Evolutionary conservation across 2,113 vertebrate species (phyloP).

Genomic region (Synodontis membranacea): DNA sequence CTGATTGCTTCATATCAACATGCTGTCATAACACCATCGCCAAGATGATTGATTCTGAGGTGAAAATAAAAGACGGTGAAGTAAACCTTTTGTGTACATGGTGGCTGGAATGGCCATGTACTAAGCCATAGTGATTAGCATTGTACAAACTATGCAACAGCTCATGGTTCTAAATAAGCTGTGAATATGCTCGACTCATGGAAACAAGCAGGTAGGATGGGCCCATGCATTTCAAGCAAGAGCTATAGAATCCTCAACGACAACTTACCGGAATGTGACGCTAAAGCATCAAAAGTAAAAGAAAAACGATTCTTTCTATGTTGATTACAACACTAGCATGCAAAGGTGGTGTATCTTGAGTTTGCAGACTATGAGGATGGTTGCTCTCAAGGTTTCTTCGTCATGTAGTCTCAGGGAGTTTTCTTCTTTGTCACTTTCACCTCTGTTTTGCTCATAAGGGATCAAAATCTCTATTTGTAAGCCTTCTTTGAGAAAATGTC

Average conservation of each 20-base stretch:
- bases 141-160: background rate
- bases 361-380: background rate
- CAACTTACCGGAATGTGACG: background rate
- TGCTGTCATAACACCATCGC: conserved; percentile 25
- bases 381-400: background rate
- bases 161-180: background rate
- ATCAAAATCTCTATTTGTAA: background rate
- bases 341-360: background rate
- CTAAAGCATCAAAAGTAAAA: background rate
- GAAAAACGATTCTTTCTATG: background rate
- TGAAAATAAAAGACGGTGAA: conserved; percentile 31
- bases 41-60: conserved; percentile 30
- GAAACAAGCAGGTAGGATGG: background rate
- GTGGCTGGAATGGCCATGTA: background rate
- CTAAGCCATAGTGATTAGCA: background rate
- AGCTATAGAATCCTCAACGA: background rate
- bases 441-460: too few relatives aligned
- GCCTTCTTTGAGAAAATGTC: background rate
- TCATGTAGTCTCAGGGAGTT: background rate
- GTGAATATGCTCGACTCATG: background rate
- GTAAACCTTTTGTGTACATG: conserved; percentile 19
- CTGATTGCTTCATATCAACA: conserved; percentile 48
- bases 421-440: background rate
- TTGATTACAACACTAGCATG: background rate
- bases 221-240: background rate